Conservation (phyloP, 2,113 vertebrate species). For the Scomber japonicus region DNA sequence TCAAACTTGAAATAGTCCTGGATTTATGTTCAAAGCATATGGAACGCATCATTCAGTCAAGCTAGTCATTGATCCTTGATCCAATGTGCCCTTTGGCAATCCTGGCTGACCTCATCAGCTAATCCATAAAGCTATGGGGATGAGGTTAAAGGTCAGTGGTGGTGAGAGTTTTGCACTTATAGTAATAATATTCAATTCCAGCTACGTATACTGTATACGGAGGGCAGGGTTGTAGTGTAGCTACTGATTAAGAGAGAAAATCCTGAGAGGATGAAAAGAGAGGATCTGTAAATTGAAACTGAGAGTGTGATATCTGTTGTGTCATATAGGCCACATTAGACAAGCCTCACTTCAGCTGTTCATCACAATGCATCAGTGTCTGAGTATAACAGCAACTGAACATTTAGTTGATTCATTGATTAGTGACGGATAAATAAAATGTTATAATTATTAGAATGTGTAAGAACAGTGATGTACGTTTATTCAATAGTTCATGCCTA, state of each 20-base stretch:
- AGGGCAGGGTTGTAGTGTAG: neutral
- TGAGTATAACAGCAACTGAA: neutral
- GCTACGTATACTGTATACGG: neutral
- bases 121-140: slow-evolving; percentile 29
- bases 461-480: no score
- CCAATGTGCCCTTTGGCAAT: neutral
- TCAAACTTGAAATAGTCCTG: slow-evolving; percentile 10
- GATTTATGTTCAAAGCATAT: slow-evolving; percentile 23
- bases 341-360: neutral
- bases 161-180: neutral
- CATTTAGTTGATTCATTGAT: neutral
- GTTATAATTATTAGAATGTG: no score
- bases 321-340: neutral
- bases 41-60: slow-evolving; percentile 26
- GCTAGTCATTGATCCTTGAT: slow-evolving; percentile 37
- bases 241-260: slow-evolving; percentile 24
- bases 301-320: slow-evolving; percentile 5
- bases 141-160: slow-evolving; percentile 27
- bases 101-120: slow-evolving; percentile 36
- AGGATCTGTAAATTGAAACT: slow-evolving; percentile 7
- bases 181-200: slow-evolving; percentile 2
- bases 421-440: neutral
- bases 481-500: no score
- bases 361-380: neutral
- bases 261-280: neutral